Percentiles rank a stretch among this genome's conserved stretches.
phyloP scores from a whole-genome alignment of 2,888 invertebrate species.

The Doris montereyensis region DNA sequence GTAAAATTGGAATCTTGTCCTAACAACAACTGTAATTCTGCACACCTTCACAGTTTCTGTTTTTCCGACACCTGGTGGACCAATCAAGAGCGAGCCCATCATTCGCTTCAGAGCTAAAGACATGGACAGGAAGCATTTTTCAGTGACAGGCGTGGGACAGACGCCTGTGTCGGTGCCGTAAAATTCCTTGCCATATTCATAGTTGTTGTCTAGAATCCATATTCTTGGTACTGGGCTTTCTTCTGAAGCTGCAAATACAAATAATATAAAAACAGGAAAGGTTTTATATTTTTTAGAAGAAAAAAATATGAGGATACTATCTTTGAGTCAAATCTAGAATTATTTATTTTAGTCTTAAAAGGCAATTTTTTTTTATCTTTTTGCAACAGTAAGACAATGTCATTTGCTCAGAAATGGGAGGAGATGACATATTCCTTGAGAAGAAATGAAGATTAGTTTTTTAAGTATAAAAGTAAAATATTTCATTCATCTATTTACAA shows the following conservation, averaged over 20 bases:
- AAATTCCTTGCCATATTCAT: conserved; percentile 71
- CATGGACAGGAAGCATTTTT: conserved; percentile 71
- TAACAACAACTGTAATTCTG: not conserved
- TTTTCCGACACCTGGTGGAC: conserved; percentile 69
- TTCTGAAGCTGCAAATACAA: conserved; percentile 56
- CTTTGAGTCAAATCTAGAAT: no score
- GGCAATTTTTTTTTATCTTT: no score
- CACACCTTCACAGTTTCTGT: conserved; percentile 71
- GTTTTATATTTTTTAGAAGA: no score
- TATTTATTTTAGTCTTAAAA: no score
- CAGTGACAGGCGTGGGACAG: conserved; percentile 68
- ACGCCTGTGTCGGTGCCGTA: conserved; percentile 68
- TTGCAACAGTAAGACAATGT: no score
- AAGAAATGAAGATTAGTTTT: no score
- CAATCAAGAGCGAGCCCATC: conserved; percentile 65
- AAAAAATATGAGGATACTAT: no score
- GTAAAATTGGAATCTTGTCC: not conserved
- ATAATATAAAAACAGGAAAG: no score
- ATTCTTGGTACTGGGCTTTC: conserved; percentile 63
- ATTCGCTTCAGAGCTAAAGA: conserved; percentile 67
- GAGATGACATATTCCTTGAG: no score
- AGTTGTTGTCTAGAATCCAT: conserved; percentile 68
- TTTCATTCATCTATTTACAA: no score
- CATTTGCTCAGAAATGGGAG: no score
- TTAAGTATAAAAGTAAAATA: no score